Base-by-base conservation (phyloP, 2,888 invertebrate genomes). In the Cheilosia grossa region DNA sequence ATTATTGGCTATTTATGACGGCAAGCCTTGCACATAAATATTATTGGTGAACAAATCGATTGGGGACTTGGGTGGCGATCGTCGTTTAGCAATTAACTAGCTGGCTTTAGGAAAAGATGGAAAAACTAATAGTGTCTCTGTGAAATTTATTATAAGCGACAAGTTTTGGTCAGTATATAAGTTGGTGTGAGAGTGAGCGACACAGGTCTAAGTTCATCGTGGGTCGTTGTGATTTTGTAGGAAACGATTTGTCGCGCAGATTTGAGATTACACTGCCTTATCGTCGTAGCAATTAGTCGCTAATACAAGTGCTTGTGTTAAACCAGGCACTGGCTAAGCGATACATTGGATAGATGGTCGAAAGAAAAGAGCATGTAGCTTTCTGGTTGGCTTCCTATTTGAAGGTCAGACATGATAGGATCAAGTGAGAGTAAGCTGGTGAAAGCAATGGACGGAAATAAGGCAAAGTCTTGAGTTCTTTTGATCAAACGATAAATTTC, bases 1-100 rank as follows among this genome's bases (percentile, higher is more conserved):
- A 77, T 77, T 82, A 72, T 64, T 64, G 47, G 19, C 58, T 70
- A 82, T 82, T 82, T 82, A 77, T 61, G 70, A 47, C 70, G 82
- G 77, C 77, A 82, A 64, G 70, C 58, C 37, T n/a, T 47, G 44
- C 37, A 70, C 58, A 82, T 82, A 82, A 77, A 82, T 74, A 40
- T 74, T 66, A 74, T 66, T 70, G 59, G 70, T 59, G 33, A 77
- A 44, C 64, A 70, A 77, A 82, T 77, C 58, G 82, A 54, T 70
- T 70, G 37, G 10, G 37, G 58, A 64, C 63, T 64, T 82, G 77
- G 77, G 70, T 82, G 77, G 70, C 17, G 21, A 47, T 40, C 40
- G 42, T 53, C 40, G 75, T 77, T 70, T 21, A 19, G 37, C 58
- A 77, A 77, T 70, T 82, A 30, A 82, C 40, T 63, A 61, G 53